These are phyloP conservation scores for Hyposoter dolosus DNA, from an alignment of 2,888 invertebrate species.

Conservation along the genomic window DNA sequence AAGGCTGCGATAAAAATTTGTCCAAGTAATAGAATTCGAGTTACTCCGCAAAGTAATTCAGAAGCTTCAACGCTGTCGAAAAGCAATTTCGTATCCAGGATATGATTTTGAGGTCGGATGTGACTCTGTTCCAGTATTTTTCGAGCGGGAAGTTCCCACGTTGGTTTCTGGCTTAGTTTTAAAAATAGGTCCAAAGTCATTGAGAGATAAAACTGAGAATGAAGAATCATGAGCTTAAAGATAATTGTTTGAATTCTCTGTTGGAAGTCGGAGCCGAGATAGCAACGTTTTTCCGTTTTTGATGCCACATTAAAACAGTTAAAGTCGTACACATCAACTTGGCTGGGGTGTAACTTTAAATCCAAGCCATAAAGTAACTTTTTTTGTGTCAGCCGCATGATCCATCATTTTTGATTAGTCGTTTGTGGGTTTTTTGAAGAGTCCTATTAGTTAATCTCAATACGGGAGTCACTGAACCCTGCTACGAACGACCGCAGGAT, in stretches of 20 bases:
- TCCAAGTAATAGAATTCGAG: constrained; percentile 16
- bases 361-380: neutral
- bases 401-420: constrained; percentile 14
- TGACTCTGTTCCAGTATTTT: neutral
- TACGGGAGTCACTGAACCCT: constrained; percentile 9
- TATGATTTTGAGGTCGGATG: neutral
- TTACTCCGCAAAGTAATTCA: neutral
- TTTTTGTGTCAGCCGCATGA: neutral
- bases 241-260: neutral
- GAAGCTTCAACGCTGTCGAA: neutral
- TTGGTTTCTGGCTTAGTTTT: neutral
- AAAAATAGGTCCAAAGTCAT: neutral
- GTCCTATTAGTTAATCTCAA: neutral
- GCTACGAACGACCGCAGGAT: neutral
- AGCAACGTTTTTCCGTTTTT: neutral
- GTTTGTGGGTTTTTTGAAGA: constrained; percentile 13
- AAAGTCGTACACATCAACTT: neutral
- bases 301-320: neutral
- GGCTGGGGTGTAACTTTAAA: neutral
- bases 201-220: neutral
- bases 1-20: constrained; percentile 26
- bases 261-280: neutral
- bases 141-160: neutral
- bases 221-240: neutral
- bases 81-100: neutral